phyloP scores from a whole-genome alignment of 2,888 invertebrate genomes.

The Eristalis tenax region DNA sequence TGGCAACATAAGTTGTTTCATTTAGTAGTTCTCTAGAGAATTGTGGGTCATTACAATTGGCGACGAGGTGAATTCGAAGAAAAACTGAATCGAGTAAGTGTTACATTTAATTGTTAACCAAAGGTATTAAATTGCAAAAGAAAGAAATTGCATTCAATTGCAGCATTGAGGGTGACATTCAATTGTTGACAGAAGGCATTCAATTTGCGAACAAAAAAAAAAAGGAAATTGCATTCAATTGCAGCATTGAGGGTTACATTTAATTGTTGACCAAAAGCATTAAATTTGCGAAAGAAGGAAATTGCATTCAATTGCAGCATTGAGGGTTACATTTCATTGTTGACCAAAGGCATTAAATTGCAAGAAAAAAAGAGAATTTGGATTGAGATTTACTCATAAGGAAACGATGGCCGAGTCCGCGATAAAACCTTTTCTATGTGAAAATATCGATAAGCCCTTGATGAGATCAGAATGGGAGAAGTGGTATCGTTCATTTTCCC shows the following conservation, averaged over 20 bases:
- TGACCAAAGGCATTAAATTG: too few species aligned
- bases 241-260: too few species aligned
- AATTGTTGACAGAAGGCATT: too few species aligned
- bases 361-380: too few species aligned
- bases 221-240: too few species aligned
- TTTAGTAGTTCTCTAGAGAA: background rate
- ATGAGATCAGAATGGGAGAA: slow-evolving; percentile 33
- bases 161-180: too few species aligned
- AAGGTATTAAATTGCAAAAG: slow-evolving; percentile 7
- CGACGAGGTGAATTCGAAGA: background rate
- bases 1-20: background rate
- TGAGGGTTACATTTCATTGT: too few species aligned
- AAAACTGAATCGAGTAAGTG: background rate
- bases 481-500: slow-evolving; percentile 30
- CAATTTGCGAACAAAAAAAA: too few species aligned
- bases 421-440: slow-evolving; percentile 39
- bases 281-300: too few species aligned
- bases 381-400: background rate
- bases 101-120: background rate
- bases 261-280: too few species aligned
- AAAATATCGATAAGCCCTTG: slow-evolving; percentile 25
- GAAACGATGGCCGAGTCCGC: slow-evolving; percentile 12
- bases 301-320: too few species aligned
- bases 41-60: background rate
- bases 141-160: too few species aligned